Conservation (phyloP, 2,888 invertebrate species). For the Trypoxylon attenuatum region DNA sequence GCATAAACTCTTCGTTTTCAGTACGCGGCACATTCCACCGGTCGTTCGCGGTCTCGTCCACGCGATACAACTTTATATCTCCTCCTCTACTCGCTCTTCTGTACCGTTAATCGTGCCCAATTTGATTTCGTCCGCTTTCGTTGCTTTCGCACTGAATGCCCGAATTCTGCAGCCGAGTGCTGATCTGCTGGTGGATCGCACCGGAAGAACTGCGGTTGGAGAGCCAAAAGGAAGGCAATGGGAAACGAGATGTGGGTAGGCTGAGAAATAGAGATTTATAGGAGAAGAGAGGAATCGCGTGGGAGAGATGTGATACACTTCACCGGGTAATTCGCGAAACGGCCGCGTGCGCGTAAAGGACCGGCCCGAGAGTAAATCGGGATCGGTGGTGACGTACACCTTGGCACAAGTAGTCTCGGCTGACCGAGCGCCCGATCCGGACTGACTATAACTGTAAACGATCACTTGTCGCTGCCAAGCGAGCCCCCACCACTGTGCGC, state of each 20-base stretch:
- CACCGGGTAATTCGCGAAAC: conserved; percentile 16
- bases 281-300: background rate
- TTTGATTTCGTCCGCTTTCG: conserved; percentile 21
- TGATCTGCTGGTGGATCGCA: background rate
- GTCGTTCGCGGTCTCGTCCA: conserved; percentile 28
- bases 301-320: conserved; percentile 19
- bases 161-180: background rate
- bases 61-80: conserved; percentile 14
- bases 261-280: conserved; percentile 4
- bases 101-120: conserved; percentile 52
- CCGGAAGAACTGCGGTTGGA: background rate
- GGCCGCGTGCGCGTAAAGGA: conserved; percentile 15
- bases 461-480: conserved; percentile 72
- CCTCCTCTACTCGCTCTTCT: conserved; percentile 12
- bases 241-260: background rate
- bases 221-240: background rate
- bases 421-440: conserved; percentile 74
- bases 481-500: conserved; percentile 39
- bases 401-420: conserved; percentile 62
- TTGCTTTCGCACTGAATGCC: background rate
- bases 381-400: conserved; percentile 27
- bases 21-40: conserved; percentile 13
- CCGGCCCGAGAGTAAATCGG: conserved; percentile 39
- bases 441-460: conserved; percentile 75
- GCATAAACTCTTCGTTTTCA: background rate